Percentiles rank a stretch among this genome's conserved stretches.
These are phyloP conservation scores for Phaenicophaeus curvirostris DNA, from an alignment of 2,797 vertebrate genomes.

Conservation along the genomic window DNA sequence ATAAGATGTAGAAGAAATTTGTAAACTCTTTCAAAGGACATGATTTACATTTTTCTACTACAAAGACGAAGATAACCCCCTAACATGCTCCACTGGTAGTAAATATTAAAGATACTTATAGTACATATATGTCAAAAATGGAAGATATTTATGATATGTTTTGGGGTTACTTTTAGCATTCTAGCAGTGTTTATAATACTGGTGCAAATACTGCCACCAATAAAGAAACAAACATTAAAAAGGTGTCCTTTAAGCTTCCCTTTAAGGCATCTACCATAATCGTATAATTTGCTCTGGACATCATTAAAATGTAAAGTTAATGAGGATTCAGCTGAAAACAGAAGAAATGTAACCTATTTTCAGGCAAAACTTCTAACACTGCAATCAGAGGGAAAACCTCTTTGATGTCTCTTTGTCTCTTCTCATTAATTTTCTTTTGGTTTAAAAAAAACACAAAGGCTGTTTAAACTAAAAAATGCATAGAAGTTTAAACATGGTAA, in stretches of 20 bases:
- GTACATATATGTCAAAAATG: not conserved
- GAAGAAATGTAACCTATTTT: constrained; percentile 88
- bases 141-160: constrained; percentile 30
- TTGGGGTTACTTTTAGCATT: constrained; percentile 32
- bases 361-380: constrained; percentile 92
- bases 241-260: constrained; percentile 87
- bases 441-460: constrained; percentile 84
- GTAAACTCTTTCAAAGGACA: constrained; percentile 57
- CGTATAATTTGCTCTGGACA: constrained; percentile 89
- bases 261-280: constrained; percentile 87
- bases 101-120: constrained; percentile 39
- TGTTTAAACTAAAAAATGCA: constrained; percentile 84
- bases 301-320: constrained; percentile 97
- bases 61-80: constrained; percentile 37
- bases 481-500: constrained; percentile 89
- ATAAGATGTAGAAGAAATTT: constrained; percentile 60
- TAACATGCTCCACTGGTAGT: constrained; percentile 5
- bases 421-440: constrained; percentile 91
- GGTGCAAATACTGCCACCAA: constrained; percentile 67
- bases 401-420: constrained; percentile 95
- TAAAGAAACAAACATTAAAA: constrained; percentile 75
- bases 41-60: constrained; percentile 32
- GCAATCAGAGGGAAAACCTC: constrained; percentile 88
- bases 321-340: constrained; percentile 91
- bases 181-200: constrained; percentile 70